Conservation (phyloP, 2,113 vertebrate genomes). For the Polypterus bichir region DNA sequence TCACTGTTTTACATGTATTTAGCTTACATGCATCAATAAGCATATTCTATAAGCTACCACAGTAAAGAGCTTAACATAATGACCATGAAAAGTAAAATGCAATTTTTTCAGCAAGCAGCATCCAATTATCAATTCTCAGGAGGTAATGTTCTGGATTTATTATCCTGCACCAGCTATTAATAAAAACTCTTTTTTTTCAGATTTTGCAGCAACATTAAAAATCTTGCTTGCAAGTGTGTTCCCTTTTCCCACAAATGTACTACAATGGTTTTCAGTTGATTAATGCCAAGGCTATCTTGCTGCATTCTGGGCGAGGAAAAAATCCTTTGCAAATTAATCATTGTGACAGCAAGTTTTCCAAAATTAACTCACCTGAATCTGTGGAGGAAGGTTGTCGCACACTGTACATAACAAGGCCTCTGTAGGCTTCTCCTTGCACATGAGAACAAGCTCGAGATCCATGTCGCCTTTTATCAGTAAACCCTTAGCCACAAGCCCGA, state of each 20-base stretch:
- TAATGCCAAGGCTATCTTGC: conserved; percentile 15
- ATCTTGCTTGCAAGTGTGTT: background rate
- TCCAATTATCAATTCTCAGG: background rate
- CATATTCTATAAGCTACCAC: no score
- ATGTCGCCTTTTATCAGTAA: conserved; percentile 95
- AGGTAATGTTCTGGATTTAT: conserved; percentile 1
- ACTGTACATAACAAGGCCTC: conserved; percentile 77
- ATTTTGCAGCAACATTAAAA: no score
- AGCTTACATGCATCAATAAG: no score
- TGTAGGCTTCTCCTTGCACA: conserved; percentile 95
- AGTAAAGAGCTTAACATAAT: no score
- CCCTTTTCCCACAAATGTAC: background rate
- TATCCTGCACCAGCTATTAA: background rate
- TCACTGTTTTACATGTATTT: no score
- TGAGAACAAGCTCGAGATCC: conserved; percentile 93
- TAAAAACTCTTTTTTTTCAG: background rate
- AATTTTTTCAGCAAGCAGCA: background rate
- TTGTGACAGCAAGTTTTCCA: conserved; percentile 8
- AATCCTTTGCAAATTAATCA: background rate
- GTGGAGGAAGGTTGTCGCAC: conserved; percentile 81
- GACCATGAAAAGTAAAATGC: no score
- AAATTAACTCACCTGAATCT: conserved; percentile 71
- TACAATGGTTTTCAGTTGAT: conserved; percentile 13
- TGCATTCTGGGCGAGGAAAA: conserved; percentile 12
- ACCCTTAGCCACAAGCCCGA: conserved; percentile 93